Evolutionary conservation across 2,888 invertebrate genomes (phyloP).

Genomic region (Dryobota labecula): DNA sequence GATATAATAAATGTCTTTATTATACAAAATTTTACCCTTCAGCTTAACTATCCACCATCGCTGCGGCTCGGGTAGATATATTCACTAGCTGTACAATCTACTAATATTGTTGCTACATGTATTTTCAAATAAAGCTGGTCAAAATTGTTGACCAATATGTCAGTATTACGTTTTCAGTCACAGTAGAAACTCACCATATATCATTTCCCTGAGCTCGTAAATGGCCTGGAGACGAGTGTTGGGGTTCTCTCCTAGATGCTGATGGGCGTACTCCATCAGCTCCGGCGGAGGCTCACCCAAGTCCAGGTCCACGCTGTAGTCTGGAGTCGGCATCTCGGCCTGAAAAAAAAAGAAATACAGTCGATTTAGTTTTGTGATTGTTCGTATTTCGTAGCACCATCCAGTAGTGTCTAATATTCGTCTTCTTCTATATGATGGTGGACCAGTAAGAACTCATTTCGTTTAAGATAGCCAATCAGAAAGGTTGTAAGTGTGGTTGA

Average conservation of each 20-base stretch:
- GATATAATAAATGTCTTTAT: no score
- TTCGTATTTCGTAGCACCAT: neutral
- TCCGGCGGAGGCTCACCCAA: conserved; percentile 92
- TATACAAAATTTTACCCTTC: no score
- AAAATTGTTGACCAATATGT: neutral
- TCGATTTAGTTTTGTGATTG: conserved; percentile 3
- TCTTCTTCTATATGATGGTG: no score
- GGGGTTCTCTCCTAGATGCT: conserved; percentile 93
- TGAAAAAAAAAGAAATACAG: conserved; percentile 59
- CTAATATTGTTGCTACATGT: neutral
- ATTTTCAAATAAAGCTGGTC: neutral
- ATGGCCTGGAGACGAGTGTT: conserved; percentile 92
- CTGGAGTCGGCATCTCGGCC: conserved; percentile 87
- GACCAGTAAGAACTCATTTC: no score
- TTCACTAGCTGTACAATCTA: no score
- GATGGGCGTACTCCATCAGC: conserved; percentile 92
- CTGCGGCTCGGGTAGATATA: no score
- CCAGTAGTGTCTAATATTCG: neutral
- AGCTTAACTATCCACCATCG: no score
- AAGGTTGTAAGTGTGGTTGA: neutral
- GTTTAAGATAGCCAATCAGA: neutral
- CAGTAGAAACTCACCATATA: conserved; percentile 90
- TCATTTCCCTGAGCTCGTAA: conserved; percentile 93
- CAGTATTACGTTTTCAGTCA: neutral
- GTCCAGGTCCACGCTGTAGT: conserved; percentile 91